Conservation (phyloP, 2,113 vertebrate species). For the western clawed frog (Xenopus tropicalis) region DNA sequence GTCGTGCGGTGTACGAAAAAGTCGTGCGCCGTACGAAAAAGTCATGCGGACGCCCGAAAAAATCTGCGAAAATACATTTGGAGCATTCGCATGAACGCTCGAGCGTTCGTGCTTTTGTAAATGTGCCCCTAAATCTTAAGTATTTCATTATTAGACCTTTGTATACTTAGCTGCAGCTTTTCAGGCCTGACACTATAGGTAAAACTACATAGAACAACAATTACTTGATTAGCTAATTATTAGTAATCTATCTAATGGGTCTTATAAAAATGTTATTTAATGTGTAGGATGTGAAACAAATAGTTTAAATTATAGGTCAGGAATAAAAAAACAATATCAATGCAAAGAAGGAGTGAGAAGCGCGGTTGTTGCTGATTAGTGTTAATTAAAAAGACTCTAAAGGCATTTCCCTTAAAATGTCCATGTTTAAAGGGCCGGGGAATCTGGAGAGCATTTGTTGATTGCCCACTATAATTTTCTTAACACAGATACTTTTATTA, state of each 20-base stretch:
- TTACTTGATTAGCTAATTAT: conserved; percentile 14
- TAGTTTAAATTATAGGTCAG: conserved; percentile 24
- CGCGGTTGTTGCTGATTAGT: conserved; percentile 26
- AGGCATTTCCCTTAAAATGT: conserved; percentile 18
- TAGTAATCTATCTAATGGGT: conserved; percentile 20
- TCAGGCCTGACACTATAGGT: no score
- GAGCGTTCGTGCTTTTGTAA: no score
- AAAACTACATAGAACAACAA: no score
- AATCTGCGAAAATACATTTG: no score
- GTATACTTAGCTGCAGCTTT: no score
- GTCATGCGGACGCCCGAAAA: no score
- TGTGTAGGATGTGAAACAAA: conserved; percentile 29
- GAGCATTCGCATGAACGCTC: no score
- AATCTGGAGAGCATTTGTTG: neutral
- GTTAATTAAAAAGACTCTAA: conserved; percentile 27
- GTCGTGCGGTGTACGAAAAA: no score
- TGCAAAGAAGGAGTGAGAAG: conserved; percentile 5
- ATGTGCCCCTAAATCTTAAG: no score
- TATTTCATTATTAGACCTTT: no score
- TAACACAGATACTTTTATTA: neutral
- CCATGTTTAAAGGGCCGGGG: conserved; percentile 15
- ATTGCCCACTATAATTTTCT: neutral
- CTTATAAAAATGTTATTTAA: conserved; percentile 34
- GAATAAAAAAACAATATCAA: conserved; percentile 12
- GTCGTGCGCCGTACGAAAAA: no score